Base-by-base conservation (phyloP, 2,113 vertebrate genomes). In the Muntiacus muntjak region DNA sequence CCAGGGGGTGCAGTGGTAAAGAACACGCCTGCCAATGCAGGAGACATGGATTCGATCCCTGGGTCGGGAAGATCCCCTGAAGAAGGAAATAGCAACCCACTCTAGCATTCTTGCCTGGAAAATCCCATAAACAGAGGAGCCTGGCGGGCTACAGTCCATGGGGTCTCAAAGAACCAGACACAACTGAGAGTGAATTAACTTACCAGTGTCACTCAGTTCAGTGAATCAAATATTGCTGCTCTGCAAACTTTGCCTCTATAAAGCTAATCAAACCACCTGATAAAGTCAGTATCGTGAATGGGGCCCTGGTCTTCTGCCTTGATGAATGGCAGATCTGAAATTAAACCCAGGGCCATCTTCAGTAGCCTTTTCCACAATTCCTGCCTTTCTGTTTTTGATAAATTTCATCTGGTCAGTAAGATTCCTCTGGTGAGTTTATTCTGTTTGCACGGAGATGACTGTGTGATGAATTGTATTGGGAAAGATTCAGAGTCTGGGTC, bases 241-340 rank as follows among this genome's bases (percentile, higher is more conserved):
- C 6, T 82, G 8, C 19, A 25, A 86, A 43, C 90, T 89, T 98
- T 94, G 94, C 98, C 91, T 67, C 96, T 95, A 96, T 98, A 98
- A 98, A 99, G 93, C 95, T 97, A 97, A 84, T 98, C 97, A 97
- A 90, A 94, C 97, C 96, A 94, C 94, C 82, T 98, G 98, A 89
- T 90, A 64, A 89, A 98, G 97, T 95, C 67, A 84, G 40, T 97
- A 86, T 97, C 98, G 93, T 97, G 97, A 97, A 94, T 95, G 93
- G 95, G 74, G 93, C 91, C 95, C 98, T 96, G 71, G 28, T 96
- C 83, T 96, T 96, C 89, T 96, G 15, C 54, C 30, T 4, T 6
- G 2, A 21, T 71, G 55, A 82, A 30, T 30, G 89, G 33, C 57
- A 85, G 13, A 36, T 36, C 36, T 47, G 17, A 93, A 78, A 84